Evolutionary conservation across 2,888 invertebrate species (phyloP), one percentile per base, ranked within the genome.

Genomic region (Drosophila paracracens): DNA sequence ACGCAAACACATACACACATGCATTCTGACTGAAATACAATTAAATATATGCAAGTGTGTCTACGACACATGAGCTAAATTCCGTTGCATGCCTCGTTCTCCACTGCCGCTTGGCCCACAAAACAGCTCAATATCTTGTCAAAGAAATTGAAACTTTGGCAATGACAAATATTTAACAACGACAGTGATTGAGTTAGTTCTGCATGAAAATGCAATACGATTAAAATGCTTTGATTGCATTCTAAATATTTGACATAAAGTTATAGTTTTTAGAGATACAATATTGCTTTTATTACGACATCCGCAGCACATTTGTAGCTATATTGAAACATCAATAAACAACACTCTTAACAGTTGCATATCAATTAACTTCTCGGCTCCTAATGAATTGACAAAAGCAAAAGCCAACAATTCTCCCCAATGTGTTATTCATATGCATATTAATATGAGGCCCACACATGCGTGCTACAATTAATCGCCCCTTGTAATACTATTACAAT

Each of bases 41-140:
- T 75, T 71, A 71, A 60, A 48, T 52, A 33, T 43, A 60, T 66
- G 65, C 43, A 52, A 43, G 65, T 60, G 43, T 35, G 31, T 62
- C 43, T 27, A 4, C 48, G 11, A 60, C 21, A 46, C 16, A 38
- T 21, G 18, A 59, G 46, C 33, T 51, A 58, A 48, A 73, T 73
- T 63, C 51, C 33, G 11, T 27, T 38, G 38, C 57, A 67, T 43
- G 46, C n/a, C 16, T 16, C 38, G n/a, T 48, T 25, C 46, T 21
- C 8, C 13, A 27, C 31, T 48, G n/a, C 54, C 31, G 5, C 35
- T 43, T 52, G 33, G 25, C 40, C 52, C 35, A 54, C 25, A 54
- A 56, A 33, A 16, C 61, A n/a, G 43, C 13, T 4, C 10, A 31
- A n/a, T 31, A 6, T 60, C 16, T 36, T 38, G 21, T 3, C 36